Evolutionary conservation across 2,113 vertebrate species (phyloP).

Genomic region (Hypocryptadius cinnamomeus): DNA sequence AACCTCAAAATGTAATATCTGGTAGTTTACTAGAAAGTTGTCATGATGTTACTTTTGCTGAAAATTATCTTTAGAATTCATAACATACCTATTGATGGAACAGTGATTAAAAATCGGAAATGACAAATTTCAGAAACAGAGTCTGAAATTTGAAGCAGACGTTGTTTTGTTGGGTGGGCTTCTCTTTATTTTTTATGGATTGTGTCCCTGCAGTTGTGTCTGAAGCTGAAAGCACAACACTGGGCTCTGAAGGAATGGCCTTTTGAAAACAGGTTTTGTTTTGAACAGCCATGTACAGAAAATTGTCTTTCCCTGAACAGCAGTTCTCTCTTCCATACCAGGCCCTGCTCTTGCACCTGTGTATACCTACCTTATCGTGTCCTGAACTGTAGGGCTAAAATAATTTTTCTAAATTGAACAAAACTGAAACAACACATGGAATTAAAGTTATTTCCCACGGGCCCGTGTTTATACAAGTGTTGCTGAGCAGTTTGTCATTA

Average conservation of each 20-base stretch:
- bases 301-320: neutral
- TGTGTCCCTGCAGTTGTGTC: neutral
- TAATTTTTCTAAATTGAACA: neutral
- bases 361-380: fast-evolving
- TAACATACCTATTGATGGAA: neutral
- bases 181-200: neutral
- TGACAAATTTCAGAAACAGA: neutral
- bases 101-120: neutral
- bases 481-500: neutral
- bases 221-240: neutral
- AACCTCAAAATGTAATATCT: neutral
- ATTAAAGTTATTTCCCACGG: neutral
- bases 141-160: neutral
- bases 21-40: neutral
- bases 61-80: neutral
- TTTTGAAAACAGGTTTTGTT: neutral
- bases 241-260: neutral
- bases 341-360: neutral
- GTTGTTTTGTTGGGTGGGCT: neutral
- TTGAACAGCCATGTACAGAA: neutral
- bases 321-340: neutral
- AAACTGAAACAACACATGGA: neutral
- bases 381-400: neutral
- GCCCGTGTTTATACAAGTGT: neutral
- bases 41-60: neutral